These are phyloP conservation scores for Alectura lathami DNA, from an alignment of 2,113 vertebrate species.

Conservation along the genomic window DNA sequence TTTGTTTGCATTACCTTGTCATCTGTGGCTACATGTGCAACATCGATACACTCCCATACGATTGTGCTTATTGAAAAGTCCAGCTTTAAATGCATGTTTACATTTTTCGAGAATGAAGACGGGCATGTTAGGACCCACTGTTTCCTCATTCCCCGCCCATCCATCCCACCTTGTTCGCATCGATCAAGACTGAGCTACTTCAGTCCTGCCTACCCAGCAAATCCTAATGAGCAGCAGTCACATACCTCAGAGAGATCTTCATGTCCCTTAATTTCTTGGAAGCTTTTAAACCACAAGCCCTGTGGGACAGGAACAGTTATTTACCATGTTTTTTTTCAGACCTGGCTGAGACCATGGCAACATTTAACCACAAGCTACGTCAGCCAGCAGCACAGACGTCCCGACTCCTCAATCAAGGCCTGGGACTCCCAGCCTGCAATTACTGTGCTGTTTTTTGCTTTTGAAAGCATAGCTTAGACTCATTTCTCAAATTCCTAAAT, in stretches of 20 bases:
- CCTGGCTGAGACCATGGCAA: background rate
- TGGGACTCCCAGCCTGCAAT: background rate
- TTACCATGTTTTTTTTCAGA: background rate
- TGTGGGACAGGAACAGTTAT: background rate
- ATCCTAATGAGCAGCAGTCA: background rate
- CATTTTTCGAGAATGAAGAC: background rate
- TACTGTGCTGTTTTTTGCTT: background rate
- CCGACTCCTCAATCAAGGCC: background rate
- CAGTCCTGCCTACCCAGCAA: background rate
- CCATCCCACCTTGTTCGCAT: background rate
- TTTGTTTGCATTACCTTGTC: background rate
- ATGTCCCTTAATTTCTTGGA: background rate
- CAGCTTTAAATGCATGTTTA: background rate
- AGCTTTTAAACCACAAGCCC: background rate
- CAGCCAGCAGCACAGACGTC: background rate
- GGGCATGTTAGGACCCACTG: background rate
- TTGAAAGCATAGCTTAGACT: background rate
- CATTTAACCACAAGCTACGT: background rate
- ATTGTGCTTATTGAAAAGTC: background rate
- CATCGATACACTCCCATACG: background rate
- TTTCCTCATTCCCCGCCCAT: background rate
- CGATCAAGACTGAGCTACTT: background rate
- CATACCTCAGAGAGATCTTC: background rate
- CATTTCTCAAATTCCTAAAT: background rate
- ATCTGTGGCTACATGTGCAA: background rate